Conservation (phyloP, 2,888 invertebrate genomes). For the Erannis defoliaria region DNA sequence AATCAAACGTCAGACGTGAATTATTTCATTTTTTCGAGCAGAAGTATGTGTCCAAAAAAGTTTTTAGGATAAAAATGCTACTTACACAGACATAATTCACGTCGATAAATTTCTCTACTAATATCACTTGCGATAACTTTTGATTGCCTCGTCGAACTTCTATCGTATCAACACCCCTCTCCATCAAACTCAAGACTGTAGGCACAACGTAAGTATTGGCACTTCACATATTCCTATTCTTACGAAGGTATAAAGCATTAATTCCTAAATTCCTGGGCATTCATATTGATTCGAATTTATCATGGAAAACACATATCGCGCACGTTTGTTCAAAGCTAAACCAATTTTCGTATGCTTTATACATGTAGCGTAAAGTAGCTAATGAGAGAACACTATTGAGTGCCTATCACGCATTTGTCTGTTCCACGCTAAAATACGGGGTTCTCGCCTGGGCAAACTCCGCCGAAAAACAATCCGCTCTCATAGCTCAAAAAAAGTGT, state of each 20-base stretch:
- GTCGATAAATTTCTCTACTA: conserved; percentile 18
- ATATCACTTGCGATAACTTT: conserved; percentile 42
- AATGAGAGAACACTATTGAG: no score
- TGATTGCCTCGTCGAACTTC: conserved; percentile 45
- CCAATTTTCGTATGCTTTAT: no score
- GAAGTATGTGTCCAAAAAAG: conserved; percentile 13
- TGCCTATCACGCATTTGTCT: no score
- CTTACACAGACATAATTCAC: conserved; percentile 9
- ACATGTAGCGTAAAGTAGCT: no score
- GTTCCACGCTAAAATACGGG: no score
- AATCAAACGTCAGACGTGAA: conserved; percentile 5
- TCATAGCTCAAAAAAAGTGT: no score
- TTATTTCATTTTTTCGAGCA: conserved; percentile 4
- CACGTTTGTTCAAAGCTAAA: no score
- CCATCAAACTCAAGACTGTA: conserved; percentile 33
- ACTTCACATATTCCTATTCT: background rate
- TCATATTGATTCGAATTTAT: no score
- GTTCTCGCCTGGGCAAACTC: no score
- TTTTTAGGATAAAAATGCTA: conserved; percentile 6
- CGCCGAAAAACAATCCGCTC: no score
- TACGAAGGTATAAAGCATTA: background rate
- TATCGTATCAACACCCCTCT: conserved; percentile 24
- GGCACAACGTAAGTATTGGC: conserved; percentile 5
- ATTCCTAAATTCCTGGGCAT: no score
- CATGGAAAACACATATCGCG: no score